phyloP scores from a whole-genome alignment of 2,797 vertebrate species.

The Meriones psammophilus region DNA sequence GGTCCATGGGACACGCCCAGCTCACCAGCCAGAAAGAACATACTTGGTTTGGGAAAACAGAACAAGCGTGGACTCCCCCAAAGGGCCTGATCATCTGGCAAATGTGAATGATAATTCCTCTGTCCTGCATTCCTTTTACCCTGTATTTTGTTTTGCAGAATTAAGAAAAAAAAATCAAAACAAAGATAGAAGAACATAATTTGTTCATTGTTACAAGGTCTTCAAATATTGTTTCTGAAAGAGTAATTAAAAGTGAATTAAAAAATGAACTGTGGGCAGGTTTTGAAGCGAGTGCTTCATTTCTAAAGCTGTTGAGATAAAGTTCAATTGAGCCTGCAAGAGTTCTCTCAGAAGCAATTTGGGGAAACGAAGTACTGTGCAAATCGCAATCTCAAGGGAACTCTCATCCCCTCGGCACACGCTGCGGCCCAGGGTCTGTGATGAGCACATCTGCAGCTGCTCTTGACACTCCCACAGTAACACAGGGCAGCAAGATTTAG shows the following conservation, averaged over 20 bases:
- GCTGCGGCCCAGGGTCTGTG: neutral
- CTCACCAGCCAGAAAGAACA: neutral
- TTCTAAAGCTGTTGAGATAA: constrained; percentile 69
- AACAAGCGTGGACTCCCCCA: too few relatives aligned
- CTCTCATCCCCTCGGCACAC: neutral
- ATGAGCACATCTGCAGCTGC: neutral
- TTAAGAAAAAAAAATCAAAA: neutral
- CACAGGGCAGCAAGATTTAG: neutral
- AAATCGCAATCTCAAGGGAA: constrained; percentile 7
- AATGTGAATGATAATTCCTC: neutral
- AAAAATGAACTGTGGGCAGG: constrained; percentile 47
- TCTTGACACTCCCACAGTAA: neutral
- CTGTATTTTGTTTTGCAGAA: neutral
- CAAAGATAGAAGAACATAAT: neutral
- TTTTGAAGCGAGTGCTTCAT: constrained; percentile 64
- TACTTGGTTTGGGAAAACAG: neutral
- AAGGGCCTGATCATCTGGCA: neutral
- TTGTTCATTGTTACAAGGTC: constrained; percentile 54
- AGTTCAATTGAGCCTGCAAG: constrained; percentile 66
- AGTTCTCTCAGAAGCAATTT: constrained; percentile 63
- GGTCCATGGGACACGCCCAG: neutral
- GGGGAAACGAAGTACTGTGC: neutral
- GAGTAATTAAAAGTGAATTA: constrained; percentile 66
- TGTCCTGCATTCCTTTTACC: neutral
- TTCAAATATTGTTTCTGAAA: constrained; percentile 69